These are phyloP conservation scores for Hylaea fasciaria DNA, from an alignment of 2,888 invertebrate genomes.

Conservation along the genomic window DNA sequence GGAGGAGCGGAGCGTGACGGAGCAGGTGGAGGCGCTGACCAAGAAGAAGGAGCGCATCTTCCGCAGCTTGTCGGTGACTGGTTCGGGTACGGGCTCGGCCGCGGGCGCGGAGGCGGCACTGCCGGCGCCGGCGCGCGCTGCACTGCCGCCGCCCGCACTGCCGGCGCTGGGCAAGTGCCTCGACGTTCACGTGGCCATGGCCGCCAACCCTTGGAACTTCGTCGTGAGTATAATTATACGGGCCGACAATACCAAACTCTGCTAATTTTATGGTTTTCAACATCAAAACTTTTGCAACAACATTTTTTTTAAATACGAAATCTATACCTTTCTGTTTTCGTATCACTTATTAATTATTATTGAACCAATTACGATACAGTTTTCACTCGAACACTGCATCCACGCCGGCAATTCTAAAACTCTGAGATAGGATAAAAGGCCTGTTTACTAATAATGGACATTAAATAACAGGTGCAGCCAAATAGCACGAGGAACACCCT, in stretches of 20 bases:
- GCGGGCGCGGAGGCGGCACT: constrained; percentile 27
- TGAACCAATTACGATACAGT: too few relatives aligned
- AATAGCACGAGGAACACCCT: constrained; percentile 75
- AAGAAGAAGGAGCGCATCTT: constrained; percentile 80
- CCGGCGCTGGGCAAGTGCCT: constrained; percentile 84
- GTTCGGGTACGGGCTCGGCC: constrained; percentile 21
- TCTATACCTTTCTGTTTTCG: too few relatives aligned
- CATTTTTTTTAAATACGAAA: too few relatives aligned
- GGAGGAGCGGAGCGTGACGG: constrained; percentile 48
- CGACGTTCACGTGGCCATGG: constrained; percentile 89
- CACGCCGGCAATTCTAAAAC: too few relatives aligned
- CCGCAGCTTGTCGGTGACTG: constrained; percentile 50
- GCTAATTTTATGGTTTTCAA: too few relatives aligned
- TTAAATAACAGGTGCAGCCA: constrained; percentile 67
- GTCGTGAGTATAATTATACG: constrained; percentile 83
- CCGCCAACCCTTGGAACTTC: constrained; percentile 91
- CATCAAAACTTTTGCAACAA: too few relatives aligned
- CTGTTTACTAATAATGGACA: not conserved
- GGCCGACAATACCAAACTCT: too few relatives aligned
- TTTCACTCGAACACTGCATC: too few relatives aligned
- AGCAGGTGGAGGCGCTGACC: constrained; percentile 71
- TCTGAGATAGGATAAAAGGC: too few relatives aligned
- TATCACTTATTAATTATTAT: too few relatives aligned
- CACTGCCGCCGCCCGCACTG: constrained; percentile 69
- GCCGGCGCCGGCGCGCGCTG: constrained; percentile 28